These are phyloP conservation scores for Pterocles orientalis DNA, from an alignment of 2,113 vertebrate genomes.

Conservation along the genomic window DNA sequence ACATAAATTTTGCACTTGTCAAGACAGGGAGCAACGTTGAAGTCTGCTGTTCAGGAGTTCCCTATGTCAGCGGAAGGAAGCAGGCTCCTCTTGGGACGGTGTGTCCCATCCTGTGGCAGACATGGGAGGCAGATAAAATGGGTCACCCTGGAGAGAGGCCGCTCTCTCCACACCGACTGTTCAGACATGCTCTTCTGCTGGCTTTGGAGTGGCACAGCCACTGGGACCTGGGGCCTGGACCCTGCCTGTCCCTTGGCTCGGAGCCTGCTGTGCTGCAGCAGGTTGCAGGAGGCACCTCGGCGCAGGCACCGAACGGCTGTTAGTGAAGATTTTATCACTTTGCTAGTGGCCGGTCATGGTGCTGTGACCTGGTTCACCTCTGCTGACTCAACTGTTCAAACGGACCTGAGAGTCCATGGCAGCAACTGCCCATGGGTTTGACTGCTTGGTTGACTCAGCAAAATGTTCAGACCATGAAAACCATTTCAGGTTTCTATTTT, in stretches of 20 bases:
- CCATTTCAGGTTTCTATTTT: too few species aligned
- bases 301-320: fast-evolving
- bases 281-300: background rate
- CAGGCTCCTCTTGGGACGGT: background rate
- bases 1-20: background rate
- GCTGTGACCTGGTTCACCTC: background rate
- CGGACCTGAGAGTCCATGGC: background rate
- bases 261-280: background rate
- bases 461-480: background rate
- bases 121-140: background rate
- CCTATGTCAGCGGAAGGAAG: background rate
- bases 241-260: background rate
- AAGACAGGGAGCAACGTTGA: background rate
- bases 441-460: background rate
- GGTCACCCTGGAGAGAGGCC: background rate
- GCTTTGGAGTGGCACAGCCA: background rate
- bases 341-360: background rate
- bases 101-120: background rate
- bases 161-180: background rate
- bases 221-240: too few species aligned
- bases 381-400: background rate
- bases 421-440: fast-evolving
- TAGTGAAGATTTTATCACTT: fast-evolving
- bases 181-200: background rate
- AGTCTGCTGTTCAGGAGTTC: background rate